Evolutionary conservation across 2,888 invertebrate species (phyloP).

Genomic region (Halocaridina rubra): DNA sequence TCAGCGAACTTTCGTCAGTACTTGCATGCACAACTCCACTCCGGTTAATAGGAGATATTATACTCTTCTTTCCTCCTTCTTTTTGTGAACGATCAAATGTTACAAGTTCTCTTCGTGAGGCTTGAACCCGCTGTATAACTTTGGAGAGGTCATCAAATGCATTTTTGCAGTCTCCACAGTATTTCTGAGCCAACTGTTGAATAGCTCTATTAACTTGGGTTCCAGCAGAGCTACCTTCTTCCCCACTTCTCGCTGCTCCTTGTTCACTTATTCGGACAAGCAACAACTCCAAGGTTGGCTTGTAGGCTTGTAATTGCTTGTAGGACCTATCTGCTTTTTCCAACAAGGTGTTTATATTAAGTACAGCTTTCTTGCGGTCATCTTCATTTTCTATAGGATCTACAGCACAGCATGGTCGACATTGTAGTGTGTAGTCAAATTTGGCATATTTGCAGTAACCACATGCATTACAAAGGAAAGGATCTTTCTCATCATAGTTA

Average conservation of each 20-base stretch:
- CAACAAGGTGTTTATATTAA: constrained; percentile 87
- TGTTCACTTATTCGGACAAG: constrained; percentile 90
- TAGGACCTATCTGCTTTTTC: constrained; percentile 94
- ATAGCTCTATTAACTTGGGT: constrained; percentile 90
- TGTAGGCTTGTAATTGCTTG: constrained; percentile 88
- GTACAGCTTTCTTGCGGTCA: constrained; percentile 93
- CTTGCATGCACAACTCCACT: constrained; percentile 4
- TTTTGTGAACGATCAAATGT: constrained; percentile 81
- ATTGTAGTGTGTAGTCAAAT: constrained; percentile 93
- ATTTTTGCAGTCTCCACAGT: constrained; percentile 93
- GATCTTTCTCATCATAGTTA: constrained; percentile 98
- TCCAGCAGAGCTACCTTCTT: constrained; percentile 67
- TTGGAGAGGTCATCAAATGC: constrained; percentile 92
- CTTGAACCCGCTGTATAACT: constrained; percentile 83
- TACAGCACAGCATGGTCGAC: constrained; percentile 93
- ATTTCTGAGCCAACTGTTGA: constrained; percentile 91
- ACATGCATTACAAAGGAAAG: constrained; percentile 97
- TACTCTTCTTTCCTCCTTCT: constrained; percentile 75
- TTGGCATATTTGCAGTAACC: constrained; percentile 99
- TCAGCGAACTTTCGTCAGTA: constrained; percentile 29
- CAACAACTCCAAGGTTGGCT: constrained; percentile 87
- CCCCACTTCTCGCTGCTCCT: constrained; percentile 78
- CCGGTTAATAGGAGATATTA: constrained; percentile 65
- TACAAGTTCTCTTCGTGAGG: constrained; percentile 89
- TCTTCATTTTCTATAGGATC: constrained; percentile 98